These are phyloP conservation scores for Anableps anableps DNA, from an alignment of 2,797 vertebrate species.

Conservation along the genomic window DNA sequence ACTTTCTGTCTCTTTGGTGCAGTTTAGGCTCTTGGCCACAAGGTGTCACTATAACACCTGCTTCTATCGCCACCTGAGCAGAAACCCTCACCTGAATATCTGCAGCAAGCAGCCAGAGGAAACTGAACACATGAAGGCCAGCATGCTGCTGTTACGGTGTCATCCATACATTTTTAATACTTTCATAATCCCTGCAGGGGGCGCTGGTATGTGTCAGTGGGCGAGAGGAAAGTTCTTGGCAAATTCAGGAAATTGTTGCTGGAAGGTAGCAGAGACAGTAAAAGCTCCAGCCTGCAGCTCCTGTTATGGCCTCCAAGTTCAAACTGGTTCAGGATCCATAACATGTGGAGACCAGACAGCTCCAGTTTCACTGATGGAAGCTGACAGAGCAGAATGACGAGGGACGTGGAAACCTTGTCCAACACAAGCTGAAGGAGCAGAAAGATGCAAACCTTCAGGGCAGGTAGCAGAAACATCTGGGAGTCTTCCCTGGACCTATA, in stretches of 20 bases:
- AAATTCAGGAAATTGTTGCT: background rate
- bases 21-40: conserved; percentile 30
- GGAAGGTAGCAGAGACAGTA: background rate
- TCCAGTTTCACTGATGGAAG: too few species aligned
- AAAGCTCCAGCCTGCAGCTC: background rate
- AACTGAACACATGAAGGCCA: background rate
- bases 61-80: background rate
- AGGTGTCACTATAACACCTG: conserved; percentile 31
- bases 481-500: background rate
- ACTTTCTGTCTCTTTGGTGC: background rate
- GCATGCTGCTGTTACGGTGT: background rate
- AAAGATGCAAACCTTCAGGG: background rate
- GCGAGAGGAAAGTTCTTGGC: background rate
- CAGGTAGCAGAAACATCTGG: background rate
- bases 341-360: too few species aligned
- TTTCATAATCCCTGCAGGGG: background rate
- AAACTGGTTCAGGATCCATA: background rate
- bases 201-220: too few species aligned
- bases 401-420: too few species aligned
- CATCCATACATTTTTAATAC: background rate
- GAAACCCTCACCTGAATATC: background rate
- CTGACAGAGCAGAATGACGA: too few species aligned
- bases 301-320: background rate
- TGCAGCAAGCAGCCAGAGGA: background rate
- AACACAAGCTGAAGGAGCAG: too few species aligned